Percentiles rank a stretch among this genome's conserved stretches.
phyloP scores from a whole-genome alignment of 2,113 vertebrate species.

The Sylvilagus bachmani region DNA sequence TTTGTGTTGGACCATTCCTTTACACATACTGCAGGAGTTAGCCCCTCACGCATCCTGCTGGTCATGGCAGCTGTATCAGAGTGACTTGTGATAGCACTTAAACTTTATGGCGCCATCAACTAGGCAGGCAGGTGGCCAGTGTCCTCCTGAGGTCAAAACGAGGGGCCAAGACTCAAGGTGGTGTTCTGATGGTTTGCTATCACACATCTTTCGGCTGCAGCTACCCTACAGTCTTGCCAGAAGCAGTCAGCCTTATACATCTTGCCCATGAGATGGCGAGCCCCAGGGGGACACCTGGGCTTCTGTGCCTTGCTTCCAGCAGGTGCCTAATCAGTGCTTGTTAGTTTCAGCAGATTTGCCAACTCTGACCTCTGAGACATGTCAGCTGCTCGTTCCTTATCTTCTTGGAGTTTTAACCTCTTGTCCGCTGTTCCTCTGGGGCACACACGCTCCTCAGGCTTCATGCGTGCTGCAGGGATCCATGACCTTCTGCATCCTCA shows the following conservation, averaged over 20 bases:
- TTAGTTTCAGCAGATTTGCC: not conserved
- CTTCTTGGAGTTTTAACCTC: not conserved
- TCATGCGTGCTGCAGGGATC: rapidly evolving
- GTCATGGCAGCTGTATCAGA: too few species aligned
- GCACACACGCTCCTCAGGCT: not conserved
- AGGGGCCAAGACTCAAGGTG: too few species aligned
- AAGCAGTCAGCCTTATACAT: rapidly evolving
- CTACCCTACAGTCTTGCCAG: not conserved
- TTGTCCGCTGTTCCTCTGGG: not conserved
- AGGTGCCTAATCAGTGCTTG: not conserved
- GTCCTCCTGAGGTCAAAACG: too few species aligned
- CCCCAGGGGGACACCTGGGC: not conserved
- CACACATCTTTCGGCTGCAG: not conserved
- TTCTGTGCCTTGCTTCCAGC: not conserved
- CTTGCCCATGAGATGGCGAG: not conserved
- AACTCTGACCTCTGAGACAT: not conserved
- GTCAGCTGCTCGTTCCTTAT: not conserved
- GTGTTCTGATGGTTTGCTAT: too few species aligned
- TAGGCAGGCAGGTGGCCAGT: too few species aligned
- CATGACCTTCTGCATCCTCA: not conserved
- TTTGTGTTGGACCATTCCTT: too few species aligned
- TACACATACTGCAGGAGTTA: too few species aligned
- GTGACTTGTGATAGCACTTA: too few species aligned
- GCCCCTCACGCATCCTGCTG: too few species aligned
- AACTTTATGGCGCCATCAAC: too few species aligned